Conservation (phyloP, 2,797 vertebrate genomes). For the Mycteria americana region DNA sequence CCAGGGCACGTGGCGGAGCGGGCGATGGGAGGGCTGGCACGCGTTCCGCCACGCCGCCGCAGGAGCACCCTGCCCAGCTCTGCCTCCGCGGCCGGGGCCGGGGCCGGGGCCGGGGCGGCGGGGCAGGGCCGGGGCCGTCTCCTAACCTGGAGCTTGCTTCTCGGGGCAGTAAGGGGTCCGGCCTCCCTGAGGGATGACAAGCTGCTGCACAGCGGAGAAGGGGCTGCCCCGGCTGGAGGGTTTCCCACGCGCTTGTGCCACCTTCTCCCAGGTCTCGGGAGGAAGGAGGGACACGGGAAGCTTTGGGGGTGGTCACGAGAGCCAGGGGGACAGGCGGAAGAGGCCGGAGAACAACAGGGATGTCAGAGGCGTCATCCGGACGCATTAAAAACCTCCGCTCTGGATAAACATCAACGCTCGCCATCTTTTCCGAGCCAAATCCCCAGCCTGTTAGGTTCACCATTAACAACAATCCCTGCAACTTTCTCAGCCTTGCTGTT, state of each 20-base stretch:
- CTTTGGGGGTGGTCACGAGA: fast-evolving
- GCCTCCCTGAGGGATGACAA: neutral
- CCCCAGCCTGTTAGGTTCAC: neutral
- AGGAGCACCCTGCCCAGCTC: neutral
- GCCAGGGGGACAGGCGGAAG: neutral
- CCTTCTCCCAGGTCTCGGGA: neutral
- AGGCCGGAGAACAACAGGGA: neutral
- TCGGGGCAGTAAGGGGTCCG: fast-evolving
- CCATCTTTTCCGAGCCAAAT: neutral
- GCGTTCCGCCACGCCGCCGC: fast-evolving
- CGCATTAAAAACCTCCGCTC: fast-evolving
- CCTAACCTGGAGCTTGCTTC: neutral
- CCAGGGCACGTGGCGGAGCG: neutral
- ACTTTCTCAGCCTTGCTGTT: slow-evolving; percentile 60
- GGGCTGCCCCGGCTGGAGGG: neutral
- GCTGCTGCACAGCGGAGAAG: fast-evolving
- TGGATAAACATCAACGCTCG: neutral
- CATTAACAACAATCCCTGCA: slow-evolving; percentile 26
- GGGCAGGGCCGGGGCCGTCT: neutral
- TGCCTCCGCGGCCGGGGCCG: neutral
- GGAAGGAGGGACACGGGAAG: neutral
- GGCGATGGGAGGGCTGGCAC: fast-evolving
- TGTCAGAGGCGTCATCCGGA: neutral
- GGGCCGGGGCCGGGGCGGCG: neutral
- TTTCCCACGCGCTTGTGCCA: fast-evolving